Base-by-base conservation (phyloP, 2,797 vertebrate genomes). In the Sebastes nivosus region DNA sequence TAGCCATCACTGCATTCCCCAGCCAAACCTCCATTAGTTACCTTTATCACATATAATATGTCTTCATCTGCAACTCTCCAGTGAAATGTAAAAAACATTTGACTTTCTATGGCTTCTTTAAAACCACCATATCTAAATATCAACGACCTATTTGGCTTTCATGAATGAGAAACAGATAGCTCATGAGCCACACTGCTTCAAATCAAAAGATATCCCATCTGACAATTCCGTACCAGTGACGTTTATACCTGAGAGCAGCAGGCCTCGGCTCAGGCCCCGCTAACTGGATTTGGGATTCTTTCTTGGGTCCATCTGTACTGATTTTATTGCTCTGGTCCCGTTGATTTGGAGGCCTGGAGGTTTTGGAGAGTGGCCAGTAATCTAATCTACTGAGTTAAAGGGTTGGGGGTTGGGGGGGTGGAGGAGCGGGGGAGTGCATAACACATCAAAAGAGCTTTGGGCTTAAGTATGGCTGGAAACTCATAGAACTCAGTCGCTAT, bases 131-230 rank as follows among this genome's bases (percentile, higher is more conserved):
- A 76, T 83, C 72, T 57, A 92, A 94, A 94, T 93, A 94, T 85
- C 92, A 95, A 91, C 59, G 75, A 72, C 73, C 88, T 81, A 88
- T 94, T 94, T 93, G 88, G 81, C 88, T 90, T 87, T 86, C 90
- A 93, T 94, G 88, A 94, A 79, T 85, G 79, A 36, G 46, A 79
- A 16, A 16, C 16, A 38, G 67, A 82, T 54, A 11, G 57, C 30
- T 57, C 2, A 16, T n/a, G 57, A 83, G 55, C 64, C 68, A 9
- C 20, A 27, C 57, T 55, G 61, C 77, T 78, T 75, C 61, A 32
- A 63, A 88, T 83, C 4, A 79, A 74, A 78, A 72, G 46, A 73
- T 50, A 67, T 27, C 14, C 27, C 67, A 46, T 36, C 46, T 74
- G 63, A 64, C 57, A 65, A 10, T 32, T 77, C 32, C 29, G 12